Conservation (phyloP, 1,140 invertebrate species). For the Paraescarpia echinospica region DNA sequence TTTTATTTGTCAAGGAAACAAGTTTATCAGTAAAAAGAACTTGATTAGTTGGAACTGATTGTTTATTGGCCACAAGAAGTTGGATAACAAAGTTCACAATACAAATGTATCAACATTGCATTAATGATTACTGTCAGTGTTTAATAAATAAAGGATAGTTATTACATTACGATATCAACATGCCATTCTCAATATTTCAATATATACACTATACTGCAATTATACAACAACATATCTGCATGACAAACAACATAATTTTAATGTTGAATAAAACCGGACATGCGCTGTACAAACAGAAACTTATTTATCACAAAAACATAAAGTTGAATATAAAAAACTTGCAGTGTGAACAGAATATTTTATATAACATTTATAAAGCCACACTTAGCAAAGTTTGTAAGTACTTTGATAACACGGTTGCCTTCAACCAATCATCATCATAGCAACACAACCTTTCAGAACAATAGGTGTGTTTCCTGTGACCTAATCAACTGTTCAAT, state of each 20-base stretch:
- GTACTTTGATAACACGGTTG: background rate
- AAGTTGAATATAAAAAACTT: background rate
- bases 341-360: no score
- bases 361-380: no score
- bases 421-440: background rate
- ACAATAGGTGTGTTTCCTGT: background rate
- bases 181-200: background rate
- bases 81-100: no score
- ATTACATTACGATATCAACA: background rate
- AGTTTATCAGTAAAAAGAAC: no score
- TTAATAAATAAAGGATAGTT: background rate
- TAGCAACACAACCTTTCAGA: background rate
- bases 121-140: background rate
- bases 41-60: no score
- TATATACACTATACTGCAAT: background rate
- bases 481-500: background rate
- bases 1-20: no score
- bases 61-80: no score
- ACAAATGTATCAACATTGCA: background rate
- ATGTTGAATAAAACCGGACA: background rate
- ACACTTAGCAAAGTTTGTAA: background rate
- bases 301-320: background rate
- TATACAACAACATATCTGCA: background rate
- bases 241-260: background rate
- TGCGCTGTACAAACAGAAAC: background rate